Base-by-base conservation (phyloP, 2,113 vertebrate genomes). In the Dunckerocampus dactyliophorus region DNA sequence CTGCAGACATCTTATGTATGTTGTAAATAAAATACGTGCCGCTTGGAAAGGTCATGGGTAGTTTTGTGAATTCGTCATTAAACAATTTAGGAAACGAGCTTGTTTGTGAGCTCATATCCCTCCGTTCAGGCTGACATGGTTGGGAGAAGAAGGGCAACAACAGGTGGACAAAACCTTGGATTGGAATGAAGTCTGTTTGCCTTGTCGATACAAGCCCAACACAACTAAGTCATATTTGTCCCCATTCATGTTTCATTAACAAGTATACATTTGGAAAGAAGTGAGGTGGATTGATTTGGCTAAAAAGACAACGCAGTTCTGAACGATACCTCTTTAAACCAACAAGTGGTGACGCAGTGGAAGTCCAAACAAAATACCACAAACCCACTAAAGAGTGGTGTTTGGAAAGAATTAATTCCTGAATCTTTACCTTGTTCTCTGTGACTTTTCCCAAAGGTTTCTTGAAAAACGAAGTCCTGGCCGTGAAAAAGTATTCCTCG, bases 401-500 rank as follows among this genome's bases (percentile, higher is more conserved):
- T 34, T 34, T 17, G 48, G 12, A 0, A 3, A 12, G 48, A 1
- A 51, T 13, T 49, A 19, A 1, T 19, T 20, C 2, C 0, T 50
- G 0, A 1, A 14, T 15, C 6, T 50, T 71, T 90, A 94, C 87
- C 90, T 90, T 90, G 64, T 75, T 80, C 10, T 82, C 75, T 20
- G 90, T 87, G 75, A 85, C 85, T 87, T 94, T 96, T 58, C 91
- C 90, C 17, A 85, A 85, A 21, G 92, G 92, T 63, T 92, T 94
- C 80, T 91, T 91, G 87, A 96, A 95, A 77, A 98, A 95, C 52
- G 96, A 98, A 60, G 96, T 98, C 81, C 95, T 92, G 67, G 96
- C 96, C 21, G 96, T 98, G 90, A 98, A 98, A 82, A 94, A 98
- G 77, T 93, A 98, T 86, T 98, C 96, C 80, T 97, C 96, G 53